Conservation (phyloP, 1,140 invertebrate species). For the Eueides isabella region DNA sequence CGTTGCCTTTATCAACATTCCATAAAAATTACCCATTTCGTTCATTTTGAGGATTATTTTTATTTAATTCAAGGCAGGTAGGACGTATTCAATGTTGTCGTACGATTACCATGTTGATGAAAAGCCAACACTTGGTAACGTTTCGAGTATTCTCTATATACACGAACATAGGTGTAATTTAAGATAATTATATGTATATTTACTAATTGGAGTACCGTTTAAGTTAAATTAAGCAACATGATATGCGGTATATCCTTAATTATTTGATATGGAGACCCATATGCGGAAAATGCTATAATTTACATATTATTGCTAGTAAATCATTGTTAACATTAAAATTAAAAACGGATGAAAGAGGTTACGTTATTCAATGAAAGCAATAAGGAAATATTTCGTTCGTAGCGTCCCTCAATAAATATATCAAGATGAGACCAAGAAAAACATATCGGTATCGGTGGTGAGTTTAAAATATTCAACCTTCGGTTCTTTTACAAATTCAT, state of each 20-base stretch:
- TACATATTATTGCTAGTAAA: neutral
- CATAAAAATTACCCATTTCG: constrained; percentile 58
- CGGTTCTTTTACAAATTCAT: constrained; percentile 36
- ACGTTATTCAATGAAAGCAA: constrained; percentile 58
- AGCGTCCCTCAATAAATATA: constrained; percentile 74
- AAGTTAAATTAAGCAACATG: neutral
- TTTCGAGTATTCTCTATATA: constrained; percentile 49
- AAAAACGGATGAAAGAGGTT: constrained; percentile 60
- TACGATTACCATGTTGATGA: constrained; percentile 80
- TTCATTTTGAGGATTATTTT: constrained; percentile 75
- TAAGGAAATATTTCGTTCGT: constrained; percentile 64
- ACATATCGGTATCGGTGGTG: constrained; percentile 61
- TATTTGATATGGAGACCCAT: neutral
- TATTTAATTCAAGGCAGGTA: constrained; percentile 79
- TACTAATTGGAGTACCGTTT: constrained; percentile 5
- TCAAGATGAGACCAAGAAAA: constrained; percentile 76
- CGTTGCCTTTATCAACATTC: constrained; percentile 58
- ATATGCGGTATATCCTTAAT: neutral
- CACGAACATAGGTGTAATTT: constrained; percentile 31
- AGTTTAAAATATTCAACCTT: constrained; percentile 42
- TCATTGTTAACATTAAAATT: constrained; percentile 44
- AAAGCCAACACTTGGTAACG: constrained; percentile 74
- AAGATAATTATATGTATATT: constrained; percentile 33
- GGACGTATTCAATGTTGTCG: constrained; percentile 72
- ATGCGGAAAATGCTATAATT: neutral